A percentile compares a stretch with the other conserved stretches of the same genome.
Evolutionary conservation across 1,140 invertebrate genomes (phyloP).

Genomic region (Asobara japonica): DNA sequence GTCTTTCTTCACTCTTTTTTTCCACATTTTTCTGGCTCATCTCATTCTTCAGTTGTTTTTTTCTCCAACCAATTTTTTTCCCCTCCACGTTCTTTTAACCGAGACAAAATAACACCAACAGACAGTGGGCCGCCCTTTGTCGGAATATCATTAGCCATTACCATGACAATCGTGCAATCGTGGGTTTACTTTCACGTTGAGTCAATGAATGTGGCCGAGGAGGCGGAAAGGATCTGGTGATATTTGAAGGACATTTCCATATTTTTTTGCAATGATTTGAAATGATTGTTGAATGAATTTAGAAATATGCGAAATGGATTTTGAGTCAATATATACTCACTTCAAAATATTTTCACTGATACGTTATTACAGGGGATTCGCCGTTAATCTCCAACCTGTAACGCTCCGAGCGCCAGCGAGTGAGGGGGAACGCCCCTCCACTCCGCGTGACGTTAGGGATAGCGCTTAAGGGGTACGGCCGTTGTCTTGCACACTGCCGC

Average conservation of each 20-base stretch:
- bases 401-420: too few species aligned
- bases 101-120: constrained; percentile 9
- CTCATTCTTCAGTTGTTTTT: not conserved
- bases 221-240: not conserved
- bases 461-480: too few species aligned
- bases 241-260: not conserved
- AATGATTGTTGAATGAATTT: too few species aligned
- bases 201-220: constrained; percentile 1
- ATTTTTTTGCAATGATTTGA: too few species aligned
- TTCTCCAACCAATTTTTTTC: not conserved
- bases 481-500: too few species aligned
- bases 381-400: too few species aligned
- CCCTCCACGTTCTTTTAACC: not conserved
- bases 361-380: too few species aligned
- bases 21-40: not conserved
- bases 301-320: too few species aligned
- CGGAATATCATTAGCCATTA: constrained; percentile 14
- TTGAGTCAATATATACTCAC: too few species aligned
- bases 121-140: not conserved
- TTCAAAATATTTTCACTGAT: too few species aligned
- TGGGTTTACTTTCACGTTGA: not conserved
- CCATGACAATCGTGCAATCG: constrained; percentile 1
- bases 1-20: not conserved
- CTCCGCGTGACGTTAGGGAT: too few species aligned
- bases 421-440: too few species aligned